phyloP scores from a whole-genome alignment of 1,140 invertebrate species.

The Vanessa tameamea region DNA sequence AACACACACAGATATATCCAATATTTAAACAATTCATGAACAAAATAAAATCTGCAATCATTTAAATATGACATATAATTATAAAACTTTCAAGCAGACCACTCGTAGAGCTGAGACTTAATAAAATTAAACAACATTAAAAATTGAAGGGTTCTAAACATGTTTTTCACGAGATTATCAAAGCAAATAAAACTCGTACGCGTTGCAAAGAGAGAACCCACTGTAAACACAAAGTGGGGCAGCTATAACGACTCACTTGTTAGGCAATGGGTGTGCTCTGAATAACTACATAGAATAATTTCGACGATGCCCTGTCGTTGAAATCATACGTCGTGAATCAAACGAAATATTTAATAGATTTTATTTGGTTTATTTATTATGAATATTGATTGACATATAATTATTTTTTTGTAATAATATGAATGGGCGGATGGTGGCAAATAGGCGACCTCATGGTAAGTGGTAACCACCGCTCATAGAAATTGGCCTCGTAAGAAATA shows the following conservation, averaged over 20 bases:
- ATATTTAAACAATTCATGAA: no score
- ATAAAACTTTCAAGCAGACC: not conserved
- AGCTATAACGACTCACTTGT: conserved; percentile 66
- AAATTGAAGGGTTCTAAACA: conserved; percentile 26
- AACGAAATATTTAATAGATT: not conserved
- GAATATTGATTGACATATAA: not conserved
- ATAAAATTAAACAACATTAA: conserved; percentile 9
- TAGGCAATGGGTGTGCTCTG: conserved; percentile 62
- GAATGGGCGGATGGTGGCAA: no score
- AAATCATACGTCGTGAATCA: conserved; percentile 24
- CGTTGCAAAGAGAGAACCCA: conserved; percentile 43
- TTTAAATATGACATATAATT: no score
- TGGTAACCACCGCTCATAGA: no score
- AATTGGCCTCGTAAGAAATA: no score
- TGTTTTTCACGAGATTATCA: conserved; percentile 31
- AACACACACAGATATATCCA: no score
- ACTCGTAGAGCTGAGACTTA: not conserved
- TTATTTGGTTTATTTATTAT: not conserved
- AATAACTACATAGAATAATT: conserved; percentile 51
- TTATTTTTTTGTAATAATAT: no score
- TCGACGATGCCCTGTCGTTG: conserved; percentile 36
- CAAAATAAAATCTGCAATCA: no score
- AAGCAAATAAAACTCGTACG: conserved; percentile 30
- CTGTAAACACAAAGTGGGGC: conserved; percentile 54
- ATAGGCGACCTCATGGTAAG: no score